Evolutionary conservation across 2,113 vertebrate genomes (phyloP).

Genomic region (Myodes glareolus): DNA sequence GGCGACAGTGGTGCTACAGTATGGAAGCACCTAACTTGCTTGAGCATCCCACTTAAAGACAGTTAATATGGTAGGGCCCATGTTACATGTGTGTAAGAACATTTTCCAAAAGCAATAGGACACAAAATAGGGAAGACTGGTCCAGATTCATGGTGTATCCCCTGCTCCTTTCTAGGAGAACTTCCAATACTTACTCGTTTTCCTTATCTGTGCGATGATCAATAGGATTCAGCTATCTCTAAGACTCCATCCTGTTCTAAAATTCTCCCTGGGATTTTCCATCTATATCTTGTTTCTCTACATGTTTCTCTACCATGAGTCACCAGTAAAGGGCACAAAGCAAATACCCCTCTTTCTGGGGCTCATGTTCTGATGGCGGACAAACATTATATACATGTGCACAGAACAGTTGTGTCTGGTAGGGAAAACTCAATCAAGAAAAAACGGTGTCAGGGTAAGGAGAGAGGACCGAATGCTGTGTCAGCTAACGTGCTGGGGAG

Average conservation of each 20-base stretch:
- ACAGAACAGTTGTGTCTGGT: not conserved
- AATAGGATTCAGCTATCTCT: not conserved
- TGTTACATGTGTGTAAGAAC: not conserved
- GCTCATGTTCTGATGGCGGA: not conserved
- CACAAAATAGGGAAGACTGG: not conserved
- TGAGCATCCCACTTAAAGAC: not conserved
- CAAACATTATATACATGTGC: no score
- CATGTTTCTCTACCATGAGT: not conserved
- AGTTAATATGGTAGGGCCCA: not conserved
- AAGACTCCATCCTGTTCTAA: not conserved
- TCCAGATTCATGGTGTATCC: not conserved
- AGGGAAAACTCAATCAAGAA: not conserved
- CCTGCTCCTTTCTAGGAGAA: not conserved
- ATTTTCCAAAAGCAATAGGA: not conserved
- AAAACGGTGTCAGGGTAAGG: not conserved
- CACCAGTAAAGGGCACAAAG: not conserved
- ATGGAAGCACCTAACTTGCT: not conserved
- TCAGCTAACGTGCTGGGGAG: no score
- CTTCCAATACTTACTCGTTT: not conserved
- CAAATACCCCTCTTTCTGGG: not conserved
- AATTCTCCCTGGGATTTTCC: not conserved
- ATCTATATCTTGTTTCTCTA: not conserved
- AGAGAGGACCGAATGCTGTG: not conserved
- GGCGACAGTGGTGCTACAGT: no score
- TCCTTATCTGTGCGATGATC: not conserved